phyloP scores from a whole-genome alignment of 1,140 invertebrate genomes.

The Pseudomyrmex flavicornis region DNA sequence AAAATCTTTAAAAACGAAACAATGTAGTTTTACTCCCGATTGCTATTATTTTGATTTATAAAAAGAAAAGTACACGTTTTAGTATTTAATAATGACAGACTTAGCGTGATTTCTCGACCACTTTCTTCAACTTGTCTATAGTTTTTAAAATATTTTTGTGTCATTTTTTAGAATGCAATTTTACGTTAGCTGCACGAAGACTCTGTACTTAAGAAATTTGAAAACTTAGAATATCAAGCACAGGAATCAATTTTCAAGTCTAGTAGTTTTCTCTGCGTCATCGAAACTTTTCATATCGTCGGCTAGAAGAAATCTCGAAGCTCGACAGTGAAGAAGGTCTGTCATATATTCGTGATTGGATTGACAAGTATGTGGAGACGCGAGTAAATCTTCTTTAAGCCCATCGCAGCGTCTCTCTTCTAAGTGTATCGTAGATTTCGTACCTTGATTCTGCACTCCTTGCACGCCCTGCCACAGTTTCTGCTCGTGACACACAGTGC shows the following conservation, averaged over 20 bases:
- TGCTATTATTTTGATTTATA: no score
- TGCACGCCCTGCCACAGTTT: conserved; percentile 68
- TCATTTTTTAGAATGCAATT: no score
- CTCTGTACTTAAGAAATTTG: neutral
- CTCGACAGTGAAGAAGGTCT: conserved; percentile 1
- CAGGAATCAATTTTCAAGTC: neutral
- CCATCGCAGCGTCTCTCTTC: conserved; percentile 7
- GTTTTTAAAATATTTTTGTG: no score
- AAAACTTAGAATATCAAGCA: neutral
- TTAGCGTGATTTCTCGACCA: no score
- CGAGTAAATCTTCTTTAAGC: conserved; percentile 54
- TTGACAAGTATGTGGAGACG: conserved; percentile 56
- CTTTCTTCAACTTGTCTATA: no score
- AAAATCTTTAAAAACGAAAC: no score
- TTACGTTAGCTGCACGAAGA: no score
- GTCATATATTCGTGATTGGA: conserved; percentile 51
- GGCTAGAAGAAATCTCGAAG: conserved; percentile 15
- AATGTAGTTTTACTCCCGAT: no score
- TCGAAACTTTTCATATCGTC: neutral
- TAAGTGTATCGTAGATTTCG: conserved; percentile 57
- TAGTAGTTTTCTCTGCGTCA: neutral
- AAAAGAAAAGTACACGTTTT: no score
- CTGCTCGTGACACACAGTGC: conserved; percentile 66
- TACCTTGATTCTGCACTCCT: conserved; percentile 61
- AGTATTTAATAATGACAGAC: no score